A percentile compares a stretch with the other conserved stretches of the same genome.
Evolutionary conservation across 2,888 invertebrate genomes (phyloP).

Genomic region (Zaprionus obscuricornis): DNA sequence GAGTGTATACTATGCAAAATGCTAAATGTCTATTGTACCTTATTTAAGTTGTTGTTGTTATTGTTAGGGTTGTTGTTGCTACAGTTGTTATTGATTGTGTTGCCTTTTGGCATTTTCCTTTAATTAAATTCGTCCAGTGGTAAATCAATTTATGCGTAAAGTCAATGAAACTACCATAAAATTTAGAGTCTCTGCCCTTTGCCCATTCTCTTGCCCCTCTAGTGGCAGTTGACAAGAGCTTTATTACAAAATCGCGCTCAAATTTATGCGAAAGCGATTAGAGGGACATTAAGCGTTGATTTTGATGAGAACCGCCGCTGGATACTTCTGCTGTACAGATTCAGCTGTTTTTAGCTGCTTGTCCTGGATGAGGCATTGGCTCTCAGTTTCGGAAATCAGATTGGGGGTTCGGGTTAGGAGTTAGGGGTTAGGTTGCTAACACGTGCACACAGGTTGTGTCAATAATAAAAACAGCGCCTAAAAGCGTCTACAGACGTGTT

Average conservation of each 20-base stretch:
- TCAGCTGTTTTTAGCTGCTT: constrained; percentile 23
- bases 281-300: constrained; percentile 65
- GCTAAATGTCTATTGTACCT: constrained; percentile 6
- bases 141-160: constrained; percentile 63
- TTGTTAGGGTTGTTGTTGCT: constrained; percentile 7
- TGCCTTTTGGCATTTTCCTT: constrained; percentile 49
- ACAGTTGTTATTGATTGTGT: constrained; percentile 12
- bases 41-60: constrained; percentile 10
- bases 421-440: too few relatives aligned
- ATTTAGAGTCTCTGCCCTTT: constrained; percentile 13
- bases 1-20: too few relatives aligned
- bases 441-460: constrained; percentile 42
- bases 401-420: too few relatives aligned
- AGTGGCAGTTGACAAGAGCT: constrained; percentile 11
- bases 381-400: too few relatives aligned
- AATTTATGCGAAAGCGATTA: constrained; percentile 80
- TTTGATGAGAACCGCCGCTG: constrained; percentile 54
- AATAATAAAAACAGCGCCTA: constrained; percentile 67
- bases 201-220: neutral
- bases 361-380: neutral
- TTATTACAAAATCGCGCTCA: constrained; percentile 61
- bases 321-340: constrained; percentile 11
- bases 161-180: constrained; percentile 66
- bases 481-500: constrained; percentile 30
- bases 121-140: constrained; percentile 63